phyloP scores from a whole-genome alignment of 2,888 invertebrate species.

The Arenicola marina region DNA sequence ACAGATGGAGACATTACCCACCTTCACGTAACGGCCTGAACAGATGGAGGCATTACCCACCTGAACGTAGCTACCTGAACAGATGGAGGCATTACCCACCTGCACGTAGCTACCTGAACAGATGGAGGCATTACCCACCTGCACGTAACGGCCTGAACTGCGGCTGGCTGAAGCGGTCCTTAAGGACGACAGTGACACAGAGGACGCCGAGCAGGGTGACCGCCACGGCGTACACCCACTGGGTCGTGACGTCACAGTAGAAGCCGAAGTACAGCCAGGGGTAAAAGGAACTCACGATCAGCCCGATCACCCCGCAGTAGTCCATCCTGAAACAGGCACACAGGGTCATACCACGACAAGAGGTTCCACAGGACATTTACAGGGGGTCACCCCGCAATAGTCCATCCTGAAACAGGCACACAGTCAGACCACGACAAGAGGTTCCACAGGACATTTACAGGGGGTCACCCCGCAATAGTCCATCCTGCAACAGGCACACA shows the following conservation, averaged over 20 bases:
- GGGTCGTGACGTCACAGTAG: constrained; percentile 94
- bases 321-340: constrained; percentile 70
- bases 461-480: constrained; percentile 97
- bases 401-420: constrained; percentile 70
- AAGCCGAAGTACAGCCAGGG: constrained; percentile 98
- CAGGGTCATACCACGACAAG: not conserved
- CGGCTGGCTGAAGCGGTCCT: constrained; percentile 23
- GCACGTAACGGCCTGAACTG: constrained; percentile 82
- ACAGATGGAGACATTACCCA: no score
- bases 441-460: not conserved
- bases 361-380: not conserved
- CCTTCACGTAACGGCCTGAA: no score
- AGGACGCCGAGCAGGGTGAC: constrained; percentile 85
- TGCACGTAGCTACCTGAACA: not conserved
- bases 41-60: no score
- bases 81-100: no score
- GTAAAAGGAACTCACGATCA: constrained; percentile 96
- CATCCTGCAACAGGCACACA: constrained; percentile 65
- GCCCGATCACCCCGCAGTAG: constrained; percentile 93
- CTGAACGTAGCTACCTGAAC: no score
- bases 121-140: constrained; percentile 57
- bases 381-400: constrained; percentile 95
- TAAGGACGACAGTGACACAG: constrained; percentile 71
- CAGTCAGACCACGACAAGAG: not conserved
- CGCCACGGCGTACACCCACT: constrained; percentile 84